Base-by-base conservation (phyloP, 1,140 invertebrate species). In the Drosophila nannoptera region DNA sequence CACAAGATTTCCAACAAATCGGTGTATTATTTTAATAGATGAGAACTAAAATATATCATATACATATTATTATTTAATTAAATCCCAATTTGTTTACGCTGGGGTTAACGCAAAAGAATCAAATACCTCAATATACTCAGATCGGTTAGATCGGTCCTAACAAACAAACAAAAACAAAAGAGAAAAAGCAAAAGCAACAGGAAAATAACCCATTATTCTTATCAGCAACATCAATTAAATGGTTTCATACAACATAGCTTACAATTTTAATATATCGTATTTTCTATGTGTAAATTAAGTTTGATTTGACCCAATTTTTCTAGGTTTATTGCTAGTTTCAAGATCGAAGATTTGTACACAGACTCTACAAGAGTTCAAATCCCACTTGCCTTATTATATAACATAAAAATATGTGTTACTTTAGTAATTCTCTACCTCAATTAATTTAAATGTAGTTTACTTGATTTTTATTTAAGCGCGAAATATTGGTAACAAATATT, bases 341-440 rank as follows among this genome's bases (percentile, higher is more conserved):
- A 73, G 61, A 71, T 56, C 22, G 22, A 22, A 22, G 22, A 22
- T 22, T 22, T 22, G 22, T 22, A 22, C 22, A 22, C 55, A 75
- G 66, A 86, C 81, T 84, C 81, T 84, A 69, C 64, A 84, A 84
- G 81, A 86, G 81, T 86, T 62, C 42, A 60, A 68, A 74, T 22
- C 55, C 60, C 69, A 83, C 80, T 84, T 83, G 80, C 80, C 80
- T 83, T 84, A 84, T 74, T 33, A 58, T 14, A 73, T 22, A 82
- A 14, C 71, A 78, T 75, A 74, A 59, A 75, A 59, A 75, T 75
- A 84, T 84, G 81, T 86, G 81, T 84, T 86, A 86, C 67, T 84
- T 86, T 83, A 83, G 81, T 83, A 86, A 86, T 84, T 80, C 75
- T 84, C 80, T 84, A 84, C 80, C 80, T 84, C 80, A 84, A 69